phyloP scores from a whole-genome alignment of 2,113 vertebrate species.

The Caranx ignobilis region DNA sequence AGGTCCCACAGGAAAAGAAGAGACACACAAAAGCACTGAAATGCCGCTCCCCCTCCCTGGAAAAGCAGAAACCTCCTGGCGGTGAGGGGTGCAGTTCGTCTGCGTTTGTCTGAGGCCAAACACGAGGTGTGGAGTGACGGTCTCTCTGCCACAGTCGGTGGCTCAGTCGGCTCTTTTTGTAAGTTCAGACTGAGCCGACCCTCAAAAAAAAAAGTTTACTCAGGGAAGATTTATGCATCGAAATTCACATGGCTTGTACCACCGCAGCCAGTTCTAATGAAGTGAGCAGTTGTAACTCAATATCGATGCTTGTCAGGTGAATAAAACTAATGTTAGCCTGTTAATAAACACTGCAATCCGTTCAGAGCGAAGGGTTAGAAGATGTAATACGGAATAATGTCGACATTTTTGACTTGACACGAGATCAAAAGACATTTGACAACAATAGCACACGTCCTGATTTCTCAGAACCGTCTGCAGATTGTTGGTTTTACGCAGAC shows the following conservation, averaged over 20 bases:
- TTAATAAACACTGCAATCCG: not conserved
- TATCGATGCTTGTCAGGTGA: not conserved
- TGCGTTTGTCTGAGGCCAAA: not conserved
- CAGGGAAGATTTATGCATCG: not conserved
- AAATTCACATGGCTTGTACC: not conserved
- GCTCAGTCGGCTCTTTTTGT: not conserved
- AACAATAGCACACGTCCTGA: too few species aligned
- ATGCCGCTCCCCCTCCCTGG: not conserved
- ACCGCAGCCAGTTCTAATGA: not conserved
- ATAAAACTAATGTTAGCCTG: not conserved
- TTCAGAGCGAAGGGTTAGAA: not conserved
- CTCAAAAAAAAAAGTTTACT: not conserved
- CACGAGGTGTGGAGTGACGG: not conserved
- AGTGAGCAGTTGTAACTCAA: not conserved
- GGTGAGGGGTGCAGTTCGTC: conserved; percentile 12
- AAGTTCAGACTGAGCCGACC: not conserved
- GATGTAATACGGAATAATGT: too few species aligned
- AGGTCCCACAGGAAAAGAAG: conserved; percentile 50
- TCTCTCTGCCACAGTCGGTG: not conserved
- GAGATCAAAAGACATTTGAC: too few species aligned
- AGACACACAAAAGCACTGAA: conserved; percentile 21
- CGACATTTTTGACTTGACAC: too few species aligned
- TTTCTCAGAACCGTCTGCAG: too few species aligned
- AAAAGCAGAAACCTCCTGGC: conserved; percentile 13
- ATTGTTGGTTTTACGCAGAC: too few species aligned